phyloP scores from a whole-genome alignment of 2,888 invertebrate species.

The Nemapogon koenigi region DNA sequence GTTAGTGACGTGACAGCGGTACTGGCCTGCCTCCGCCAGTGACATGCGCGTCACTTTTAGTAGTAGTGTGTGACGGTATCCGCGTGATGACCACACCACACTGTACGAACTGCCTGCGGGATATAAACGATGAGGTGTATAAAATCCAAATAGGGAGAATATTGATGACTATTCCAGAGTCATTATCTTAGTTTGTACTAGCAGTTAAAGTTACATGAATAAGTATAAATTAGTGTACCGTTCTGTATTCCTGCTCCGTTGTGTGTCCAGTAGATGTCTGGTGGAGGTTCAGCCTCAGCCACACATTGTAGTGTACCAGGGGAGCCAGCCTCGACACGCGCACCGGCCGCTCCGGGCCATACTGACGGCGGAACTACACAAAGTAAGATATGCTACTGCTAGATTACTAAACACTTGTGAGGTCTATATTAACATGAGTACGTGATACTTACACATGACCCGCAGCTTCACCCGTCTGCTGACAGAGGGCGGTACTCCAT shows the following conservation, averaged over 20 bases:
- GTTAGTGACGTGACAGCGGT: constrained; percentile 73
- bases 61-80: constrained; percentile 69
- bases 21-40: constrained; percentile 68
- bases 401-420: neutral
- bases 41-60: constrained; percentile 65
- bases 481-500: constrained; percentile 64
- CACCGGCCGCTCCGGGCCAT: constrained; percentile 74
- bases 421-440: neutral
- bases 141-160: too few relatives aligned
- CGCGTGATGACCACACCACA: constrained; percentile 32
- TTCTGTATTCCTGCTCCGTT: constrained; percentile 67
- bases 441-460: constrained; percentile 64
- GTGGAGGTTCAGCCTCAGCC: constrained; percentile 76
- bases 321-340: constrained; percentile 71
- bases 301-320: constrained; percentile 74
- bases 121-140: too few relatives aligned
- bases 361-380: constrained; percentile 75
- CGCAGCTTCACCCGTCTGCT: constrained; percentile 52
- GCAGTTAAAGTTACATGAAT: too few relatives aligned
- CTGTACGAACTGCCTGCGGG: constrained; percentile 41
- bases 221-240: too few relatives aligned
- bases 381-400: constrained; percentile 1
- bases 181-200: too few relatives aligned
- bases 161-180: too few relatives aligned
- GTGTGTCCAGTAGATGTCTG: constrained; percentile 77